Conservation (phyloP, 2,113 vertebrate genomes). For the Toxostoma redivivum region DNA sequence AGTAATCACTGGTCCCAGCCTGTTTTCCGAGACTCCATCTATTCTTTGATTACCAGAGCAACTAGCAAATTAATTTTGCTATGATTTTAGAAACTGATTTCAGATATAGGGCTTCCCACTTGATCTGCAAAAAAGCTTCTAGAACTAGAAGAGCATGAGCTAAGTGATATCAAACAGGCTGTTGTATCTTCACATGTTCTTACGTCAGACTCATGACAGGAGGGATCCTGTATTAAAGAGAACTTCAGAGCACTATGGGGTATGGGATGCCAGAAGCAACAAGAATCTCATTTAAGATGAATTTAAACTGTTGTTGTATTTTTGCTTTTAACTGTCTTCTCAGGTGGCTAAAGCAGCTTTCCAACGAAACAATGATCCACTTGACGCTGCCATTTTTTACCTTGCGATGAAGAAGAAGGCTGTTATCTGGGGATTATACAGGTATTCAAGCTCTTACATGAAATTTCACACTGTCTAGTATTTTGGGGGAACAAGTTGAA, state of each 20-base stretch:
- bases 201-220: background rate
- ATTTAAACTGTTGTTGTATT: background rate
- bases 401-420: slow-evolving; percentile 97
- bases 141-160: background rate
- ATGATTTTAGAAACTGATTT: background rate
- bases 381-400: slow-evolving; percentile 96
- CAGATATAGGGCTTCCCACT: background rate
- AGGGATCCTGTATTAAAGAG: background rate
- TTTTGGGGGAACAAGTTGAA: background rate
- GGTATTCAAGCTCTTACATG: slow-evolving; percentile 60
- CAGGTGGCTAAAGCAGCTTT: slow-evolving; percentile 96
- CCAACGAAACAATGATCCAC: slow-evolving; percentile 90
- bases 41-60: background rate
- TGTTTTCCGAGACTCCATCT: background rate
- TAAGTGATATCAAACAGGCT: background rate
- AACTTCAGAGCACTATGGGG: background rate
- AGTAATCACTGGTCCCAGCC: background rate
- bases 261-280: background rate
- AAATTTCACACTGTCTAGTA: background rate
- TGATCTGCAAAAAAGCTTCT: background rate
- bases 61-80: background rate
- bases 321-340: background rate
- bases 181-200: rapidly evolving
- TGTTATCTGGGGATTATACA: slow-evolving; percentile 96
- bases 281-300: background rate